Base-by-base conservation (phyloP, 2,888 invertebrate genomes). In the Nephrotoma flavescens region DNA sequence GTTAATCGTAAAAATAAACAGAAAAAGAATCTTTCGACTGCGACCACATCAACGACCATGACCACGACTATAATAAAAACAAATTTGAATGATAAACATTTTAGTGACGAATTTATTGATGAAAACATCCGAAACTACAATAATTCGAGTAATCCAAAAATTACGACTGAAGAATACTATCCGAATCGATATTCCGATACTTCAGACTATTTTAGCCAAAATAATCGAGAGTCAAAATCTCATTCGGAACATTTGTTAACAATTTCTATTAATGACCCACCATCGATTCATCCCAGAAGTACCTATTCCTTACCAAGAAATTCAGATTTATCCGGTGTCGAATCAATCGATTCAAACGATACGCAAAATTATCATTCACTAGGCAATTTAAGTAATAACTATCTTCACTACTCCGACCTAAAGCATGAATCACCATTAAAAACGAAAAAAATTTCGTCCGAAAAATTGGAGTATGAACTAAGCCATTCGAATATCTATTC, bases 401-500 rank as follows among this genome's bases (percentile, higher is more conserved):
- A 86, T 41, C 5, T 86, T 52, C 52, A 86, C 4, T 83, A 83
- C 31, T 86, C 88, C 6, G 71, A 88, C 31, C 52, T 86, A 7
- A 89, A 88, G 12, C 47, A 87, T 47, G 86, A 87, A 19, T 57
- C 45, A 42, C 45, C 57, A 3, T 42, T n/a, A 6, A 19, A 52
- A 45, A 41, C 42, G n/a, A 87, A 15, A 87, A 87, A 86, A 19
- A 19, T 88, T n/a, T 91, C 91, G 5, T 90, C 91, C 0, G 91
- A 91, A 87, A 90, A 93, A 88, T 92, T 93, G 88, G 94, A 94
- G 90, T 94, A 93, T 91, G 93, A 94, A 91, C 91, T 94, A 86
- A 92, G 93, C 86, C 92, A 93, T 90, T 91, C 91, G 88, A 93
- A 93, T 91, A 92, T 93, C 88, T 94, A 94, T 90, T 94, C 94